Evolutionary conservation across 2,888 invertebrate genomes (phyloP), one percentile per base, ranked within the genome.

Genomic region (Halictus ligatus): DNA sequence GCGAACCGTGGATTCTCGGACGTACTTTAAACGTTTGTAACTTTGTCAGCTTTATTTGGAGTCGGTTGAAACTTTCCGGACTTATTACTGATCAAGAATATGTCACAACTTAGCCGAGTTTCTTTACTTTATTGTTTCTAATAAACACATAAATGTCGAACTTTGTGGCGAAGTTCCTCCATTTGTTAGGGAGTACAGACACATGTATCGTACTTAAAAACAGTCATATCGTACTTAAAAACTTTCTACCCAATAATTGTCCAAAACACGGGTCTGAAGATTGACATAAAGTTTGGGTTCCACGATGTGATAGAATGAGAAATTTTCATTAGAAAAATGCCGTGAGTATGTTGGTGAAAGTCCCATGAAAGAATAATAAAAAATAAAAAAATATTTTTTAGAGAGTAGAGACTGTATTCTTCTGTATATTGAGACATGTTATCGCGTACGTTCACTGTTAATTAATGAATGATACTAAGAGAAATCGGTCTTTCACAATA

Each of bases 61-160:
- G 5, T 15, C 2, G n/a, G 12, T 25, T 13, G 60, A 60, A 60
- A 60, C 25, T 60, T 60, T 25, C 5, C 1, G 5, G 60, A 60
- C 25, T 25, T 60, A 25, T 60, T 60, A 25, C 10, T 25, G 60
- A 60, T 25, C n/a, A 60, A 25, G 60, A 25, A 25, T 13, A 25
- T 13, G 60, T 60, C 60, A 60, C 25, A 60, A 60, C 54, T 58
- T n/a, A 3, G 10, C n/a, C 1, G 3, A n/a, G 54, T 3, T 58
- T n/a, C 54, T n/a, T 58, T 58, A 10, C 3, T 58, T 58, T 58
- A 58, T 58, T 10, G n/a, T 58, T 58, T 58, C 54, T 10, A 21
- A 58, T 58, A 58, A 58, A n/a, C 54, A n/a, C n/a, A 58, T 58
- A 58, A 58, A 58, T 58, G 10, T 58, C n/a, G n/a, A n/a, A 58